Evolutionary conservation across 2,797 vertebrate genomes (phyloP), one percentile per base, ranked within the genome.

Genomic region (Anolis apletophallus): DNA sequence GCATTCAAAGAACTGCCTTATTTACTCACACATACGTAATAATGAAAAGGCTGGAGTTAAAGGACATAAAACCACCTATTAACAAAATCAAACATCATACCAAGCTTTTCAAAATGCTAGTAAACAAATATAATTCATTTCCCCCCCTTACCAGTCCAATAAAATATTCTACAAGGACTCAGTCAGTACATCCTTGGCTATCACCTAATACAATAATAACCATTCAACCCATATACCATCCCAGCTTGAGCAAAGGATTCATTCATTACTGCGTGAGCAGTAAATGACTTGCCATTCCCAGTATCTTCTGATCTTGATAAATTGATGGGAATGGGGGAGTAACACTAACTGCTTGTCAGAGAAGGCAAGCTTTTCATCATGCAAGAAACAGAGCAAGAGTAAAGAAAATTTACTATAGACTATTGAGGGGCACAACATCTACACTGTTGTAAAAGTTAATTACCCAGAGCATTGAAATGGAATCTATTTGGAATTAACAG

Each of bases 221-320:
- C 11, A 81, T 86, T 86, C 69, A 59, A 13, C 36, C 50, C 34
- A 57, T 79, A 67, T 29, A 54, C 40, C 40, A 8, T 73, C 36
- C 57, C 9, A 61, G 77, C 71, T 74, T 73, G 71, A 89, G 26
- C n/a, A 71, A 89, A 85, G 29, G 2, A 57, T 16, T 75, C 87
- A 83, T 68, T 11, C 4, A 67, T 32, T 46, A 21, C 26, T 86
- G 7, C 50, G n/a, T 85, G 7, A 61, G 34, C 9, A 12, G 4
- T 79, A 74, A 87, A 88, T 59, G 0, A 74, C 34, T 71, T 67
- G 23, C 26, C 61, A 76, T 73, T 87, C 36, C 46, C 80, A 36
- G 75, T 83, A 12, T 83, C 59, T 61, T 73, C 83, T 67, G 81
- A 76, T 78, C 19, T 46, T 87, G 32, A 21, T 32, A 73, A 83